Percentiles rank a stretch among this genome's conserved stretches.
phyloP scores from a whole-genome alignment of 2,888 invertebrate species.

The Netelia fuscicornis region DNA sequence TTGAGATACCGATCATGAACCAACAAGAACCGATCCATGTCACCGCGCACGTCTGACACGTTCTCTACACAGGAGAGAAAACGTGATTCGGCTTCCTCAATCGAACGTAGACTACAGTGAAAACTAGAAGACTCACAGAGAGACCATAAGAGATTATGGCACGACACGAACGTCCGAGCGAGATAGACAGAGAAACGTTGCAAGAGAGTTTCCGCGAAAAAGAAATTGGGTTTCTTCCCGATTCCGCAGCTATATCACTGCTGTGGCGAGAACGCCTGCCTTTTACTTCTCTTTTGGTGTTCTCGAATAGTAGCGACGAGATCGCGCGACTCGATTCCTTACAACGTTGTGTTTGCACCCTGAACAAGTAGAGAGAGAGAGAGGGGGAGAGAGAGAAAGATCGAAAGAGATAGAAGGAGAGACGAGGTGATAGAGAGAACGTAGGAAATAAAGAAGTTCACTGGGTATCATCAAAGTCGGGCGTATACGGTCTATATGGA shows the following conservation, averaged over 20 bases:
- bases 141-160: constrained; percentile 21
- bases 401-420: constrained; percentile 7
- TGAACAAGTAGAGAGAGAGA: constrained; percentile 41
- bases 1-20: constrained; percentile 3
- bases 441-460: constrained; percentile 75
- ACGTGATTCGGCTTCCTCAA: constrained; percentile 42
- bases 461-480: constrained; percentile 79
- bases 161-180: constrained; percentile 6
- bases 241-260: constrained; percentile 38
- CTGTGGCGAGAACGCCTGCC: constrained; percentile 25
- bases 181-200: constrained; percentile 29
- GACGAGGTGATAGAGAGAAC: constrained; percentile 72
- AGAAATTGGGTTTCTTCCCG: constrained; percentile 68
- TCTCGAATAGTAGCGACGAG: constrained; percentile 47
- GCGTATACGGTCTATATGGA: constrained; percentile 79
- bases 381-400: neutral
- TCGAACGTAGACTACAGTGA: constrained; percentile 31
- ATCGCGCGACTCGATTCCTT: constrained; percentile 45
- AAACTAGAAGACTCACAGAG: constrained; percentile 36
- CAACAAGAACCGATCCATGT: constrained; percentile 55
- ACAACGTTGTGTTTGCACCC: constrained; percentile 44
- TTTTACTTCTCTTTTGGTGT: constrained; percentile 46
- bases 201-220: constrained; percentile 51
- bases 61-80: constrained; percentile 61
- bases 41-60: constrained; percentile 54